A percentile compares a stretch with the other conserved stretches of the same genome.
These are phyloP conservation scores for Polymixis lichenea DNA, from an alignment of 2,888 invertebrate genomes.

Conservation along the genomic window DNA sequence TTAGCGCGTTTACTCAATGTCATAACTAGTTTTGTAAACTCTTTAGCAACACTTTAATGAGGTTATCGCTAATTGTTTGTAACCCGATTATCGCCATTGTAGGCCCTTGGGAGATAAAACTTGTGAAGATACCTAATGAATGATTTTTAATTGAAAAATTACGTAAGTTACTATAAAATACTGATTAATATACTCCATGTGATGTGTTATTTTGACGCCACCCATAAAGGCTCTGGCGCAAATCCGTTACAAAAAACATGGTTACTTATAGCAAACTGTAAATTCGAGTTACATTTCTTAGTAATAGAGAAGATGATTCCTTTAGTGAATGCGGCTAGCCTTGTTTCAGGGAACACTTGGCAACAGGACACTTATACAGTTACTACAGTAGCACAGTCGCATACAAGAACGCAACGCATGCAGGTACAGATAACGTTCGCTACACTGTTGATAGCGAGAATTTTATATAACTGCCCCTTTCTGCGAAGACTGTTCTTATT, in stretches of 20 bases:
- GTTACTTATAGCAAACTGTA: slow-evolving; percentile 10
- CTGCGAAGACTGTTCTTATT: background rate
- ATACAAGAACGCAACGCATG: slow-evolving; percentile 41
- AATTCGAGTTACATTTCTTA: slow-evolving; percentile 29
- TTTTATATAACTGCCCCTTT: background rate
- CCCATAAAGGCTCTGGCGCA: background rate
- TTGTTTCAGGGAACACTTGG: slow-evolving; percentile 55
- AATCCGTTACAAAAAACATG: slow-evolving; percentile 10
- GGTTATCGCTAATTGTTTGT: slow-evolving; percentile 78
- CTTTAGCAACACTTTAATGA: slow-evolving; percentile 74
- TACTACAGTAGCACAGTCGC: background rate
- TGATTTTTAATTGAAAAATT: slow-evolving; percentile 30
- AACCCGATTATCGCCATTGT: slow-evolving; percentile 70
- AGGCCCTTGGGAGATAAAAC: slow-evolving; percentile 65
- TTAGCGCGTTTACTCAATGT: slow-evolving; percentile 52
- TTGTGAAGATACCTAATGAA: slow-evolving; percentile 31
- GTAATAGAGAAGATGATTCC: slow-evolving; percentile 49
- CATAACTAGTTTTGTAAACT: slow-evolving; percentile 47
- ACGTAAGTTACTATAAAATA: background rate
- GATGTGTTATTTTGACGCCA: background rate
- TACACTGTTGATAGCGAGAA: slow-evolving; percentile 15
- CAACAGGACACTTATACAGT: slow-evolving; percentile 61
- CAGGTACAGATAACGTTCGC: slow-evolving; percentile 21
- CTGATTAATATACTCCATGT: background rate
- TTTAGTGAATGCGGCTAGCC: slow-evolving; percentile 21